Conservation (phyloP, 2,113 vertebrate species). For the Tricholaema leucomelas region DNA sequence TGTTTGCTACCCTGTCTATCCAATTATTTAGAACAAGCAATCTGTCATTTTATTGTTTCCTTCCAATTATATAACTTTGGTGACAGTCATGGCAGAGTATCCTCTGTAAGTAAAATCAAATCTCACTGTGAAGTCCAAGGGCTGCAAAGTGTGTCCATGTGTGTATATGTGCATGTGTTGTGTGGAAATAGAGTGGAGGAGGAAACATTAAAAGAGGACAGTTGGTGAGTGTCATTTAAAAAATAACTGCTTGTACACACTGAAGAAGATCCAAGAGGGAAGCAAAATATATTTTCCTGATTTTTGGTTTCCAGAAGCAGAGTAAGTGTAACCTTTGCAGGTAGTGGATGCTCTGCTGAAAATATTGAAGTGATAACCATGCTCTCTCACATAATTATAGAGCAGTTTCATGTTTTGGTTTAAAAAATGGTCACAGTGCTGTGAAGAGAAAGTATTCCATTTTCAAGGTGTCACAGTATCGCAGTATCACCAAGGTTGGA, state of each 20-base stretch:
- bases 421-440: not conserved
- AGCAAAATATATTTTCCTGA: not conserved
- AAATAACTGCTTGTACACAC: not conserved
- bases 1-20: constrained; percentile 66
- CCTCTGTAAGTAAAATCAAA: constrained; percentile 41
- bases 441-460: not conserved
- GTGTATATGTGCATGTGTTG: not conserved
- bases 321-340: not conserved
- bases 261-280: not conserved
- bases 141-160: not conserved
- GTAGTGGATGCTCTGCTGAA: not conserved
- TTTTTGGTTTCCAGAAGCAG: not conserved
- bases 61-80: constrained; percentile 73
- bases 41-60: constrained; percentile 74
- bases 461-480: not conserved
- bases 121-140: not conserved
- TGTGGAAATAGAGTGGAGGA: not conserved
- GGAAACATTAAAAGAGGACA: constrained; percentile 4
- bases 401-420: not conserved
- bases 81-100: constrained; percentile 65
- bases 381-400: not conserved
- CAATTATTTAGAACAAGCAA: constrained; percentile 77
- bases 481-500: too few species aligned
- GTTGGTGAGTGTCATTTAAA: constrained; percentile 3
- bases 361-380: not conserved